Conservation (phyloP, 2,797 vertebrate genomes). For the Fratercula arctica region DNA sequence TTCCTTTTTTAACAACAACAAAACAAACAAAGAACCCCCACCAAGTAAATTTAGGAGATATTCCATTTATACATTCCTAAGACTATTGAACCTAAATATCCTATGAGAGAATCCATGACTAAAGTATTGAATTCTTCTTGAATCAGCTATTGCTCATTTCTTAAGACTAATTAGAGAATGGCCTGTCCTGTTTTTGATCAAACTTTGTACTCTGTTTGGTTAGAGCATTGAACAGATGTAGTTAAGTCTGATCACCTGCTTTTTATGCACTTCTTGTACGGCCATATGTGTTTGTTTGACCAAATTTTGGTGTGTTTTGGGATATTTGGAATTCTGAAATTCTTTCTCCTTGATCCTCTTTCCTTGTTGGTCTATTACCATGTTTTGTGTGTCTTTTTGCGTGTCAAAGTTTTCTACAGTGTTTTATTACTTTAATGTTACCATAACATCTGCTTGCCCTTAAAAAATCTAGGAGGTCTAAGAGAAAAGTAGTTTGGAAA, state of each 20-base stretch:
- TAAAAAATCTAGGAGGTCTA: neutral
- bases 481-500: neutral
- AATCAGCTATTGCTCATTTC: neutral
- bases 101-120: neutral
- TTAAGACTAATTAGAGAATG: neutral
- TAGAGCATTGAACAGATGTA: fast-evolving
- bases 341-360: neutral
- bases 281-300: neutral
- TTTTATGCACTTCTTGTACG: neutral
- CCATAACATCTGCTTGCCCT: neutral
- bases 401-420: neutral
- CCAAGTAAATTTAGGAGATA: neutral
- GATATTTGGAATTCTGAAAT: neutral
- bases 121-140: neutral
- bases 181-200: neutral
- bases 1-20: neutral
- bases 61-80: neutral
- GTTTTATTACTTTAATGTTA: neutral
- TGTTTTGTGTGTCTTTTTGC: neutral
- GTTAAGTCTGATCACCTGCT: neutral
- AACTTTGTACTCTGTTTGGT: neutral
- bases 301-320: neutral
- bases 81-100: neutral
- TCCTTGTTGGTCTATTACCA: neutral
- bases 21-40: neutral